Conservation (phyloP, 1,140 invertebrate genomes). For the Paralvinella palmiformis region DNA sequence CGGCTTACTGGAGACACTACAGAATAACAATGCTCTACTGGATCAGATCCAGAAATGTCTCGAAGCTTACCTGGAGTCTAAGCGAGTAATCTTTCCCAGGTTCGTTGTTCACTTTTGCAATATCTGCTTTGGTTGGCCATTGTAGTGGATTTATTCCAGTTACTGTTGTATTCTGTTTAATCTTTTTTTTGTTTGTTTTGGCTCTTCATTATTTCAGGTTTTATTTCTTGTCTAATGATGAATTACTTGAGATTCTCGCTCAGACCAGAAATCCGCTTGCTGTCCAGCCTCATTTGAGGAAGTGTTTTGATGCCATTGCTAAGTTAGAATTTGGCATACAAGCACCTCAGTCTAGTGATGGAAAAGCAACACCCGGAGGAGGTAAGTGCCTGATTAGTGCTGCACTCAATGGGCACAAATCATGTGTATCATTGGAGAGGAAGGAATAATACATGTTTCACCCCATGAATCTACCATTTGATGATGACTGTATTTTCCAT, state of each 20-base stretch:
- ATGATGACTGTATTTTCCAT: no score
- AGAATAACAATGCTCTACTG: constrained; percentile 50
- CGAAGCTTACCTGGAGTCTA: constrained; percentile 51
- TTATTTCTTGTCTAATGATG: constrained; percentile 53
- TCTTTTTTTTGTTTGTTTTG: not conserved
- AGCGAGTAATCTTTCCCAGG: constrained; percentile 50
- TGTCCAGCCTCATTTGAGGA: constrained; percentile 79
- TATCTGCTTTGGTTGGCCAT: not conserved
- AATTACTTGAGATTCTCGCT: constrained; percentile 50
- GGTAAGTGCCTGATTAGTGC: constrained; percentile 21
- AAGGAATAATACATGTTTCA: not conserved
- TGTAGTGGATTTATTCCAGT: not conserved
- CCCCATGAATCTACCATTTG: not conserved
- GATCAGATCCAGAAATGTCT: constrained; percentile 52
- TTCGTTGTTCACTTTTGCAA: constrained; percentile 21
- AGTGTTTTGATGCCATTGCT: constrained; percentile 75
- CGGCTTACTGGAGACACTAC: constrained; percentile 49
- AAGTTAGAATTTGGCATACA: constrained; percentile 68
- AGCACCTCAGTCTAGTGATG: constrained; percentile 24
- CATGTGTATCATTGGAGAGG: not conserved
- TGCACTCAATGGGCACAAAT: no score
- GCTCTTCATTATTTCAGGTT: constrained; percentile 32
- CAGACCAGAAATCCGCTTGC: constrained; percentile 76
- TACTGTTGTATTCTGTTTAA: no score
- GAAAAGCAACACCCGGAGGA: constrained; percentile 31